Percentiles rank a stretch among this genome's conserved stretches.
phyloP scores from a whole-genome alignment of 1,140 invertebrate genomes.

The Brachionus calyciflorus region DNA sequence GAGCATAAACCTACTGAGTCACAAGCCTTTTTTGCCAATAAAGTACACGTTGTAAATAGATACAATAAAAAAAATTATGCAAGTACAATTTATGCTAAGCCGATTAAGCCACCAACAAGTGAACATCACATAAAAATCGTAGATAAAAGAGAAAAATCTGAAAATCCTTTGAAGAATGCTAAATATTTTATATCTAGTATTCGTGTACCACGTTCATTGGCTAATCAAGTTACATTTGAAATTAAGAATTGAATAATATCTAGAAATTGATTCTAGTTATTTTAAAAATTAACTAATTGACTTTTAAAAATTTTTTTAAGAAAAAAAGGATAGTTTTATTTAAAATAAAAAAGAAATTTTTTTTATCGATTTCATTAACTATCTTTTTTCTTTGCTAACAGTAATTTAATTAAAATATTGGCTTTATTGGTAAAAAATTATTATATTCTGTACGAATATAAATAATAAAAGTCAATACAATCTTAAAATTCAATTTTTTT shows the following conservation, averaged over 20 bases:
- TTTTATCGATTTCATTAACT: too few species aligned
- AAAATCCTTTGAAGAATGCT: not conserved
- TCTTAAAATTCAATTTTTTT: too few species aligned
- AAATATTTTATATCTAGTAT: slow-evolving; percentile 12
- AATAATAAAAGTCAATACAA: too few species aligned
- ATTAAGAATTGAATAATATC: not conserved
- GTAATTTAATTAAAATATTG: too few species aligned
- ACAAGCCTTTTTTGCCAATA: not conserved
- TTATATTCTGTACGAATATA: too few species aligned
- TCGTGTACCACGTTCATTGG: not conserved
- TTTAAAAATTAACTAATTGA: not conserved
- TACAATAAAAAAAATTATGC: slow-evolving; percentile 31
- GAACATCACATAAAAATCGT: not conserved
- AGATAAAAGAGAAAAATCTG: not conserved
- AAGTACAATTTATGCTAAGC: slow-evolving; percentile 19
- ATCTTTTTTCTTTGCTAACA: too few species aligned
- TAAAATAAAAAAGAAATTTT: too few species aligned
- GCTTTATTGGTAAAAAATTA: too few species aligned
- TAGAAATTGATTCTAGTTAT: not conserved
- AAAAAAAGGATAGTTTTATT: too few species aligned
- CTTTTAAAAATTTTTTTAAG: too few species aligned
- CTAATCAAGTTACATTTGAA: not conserved
- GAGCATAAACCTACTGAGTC: not conserved
- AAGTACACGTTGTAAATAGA: not conserved
- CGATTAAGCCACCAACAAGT: not conserved